Conservation (phyloP, 2,888 invertebrate genomes). For the Drosophila percnosoma region DNA sequence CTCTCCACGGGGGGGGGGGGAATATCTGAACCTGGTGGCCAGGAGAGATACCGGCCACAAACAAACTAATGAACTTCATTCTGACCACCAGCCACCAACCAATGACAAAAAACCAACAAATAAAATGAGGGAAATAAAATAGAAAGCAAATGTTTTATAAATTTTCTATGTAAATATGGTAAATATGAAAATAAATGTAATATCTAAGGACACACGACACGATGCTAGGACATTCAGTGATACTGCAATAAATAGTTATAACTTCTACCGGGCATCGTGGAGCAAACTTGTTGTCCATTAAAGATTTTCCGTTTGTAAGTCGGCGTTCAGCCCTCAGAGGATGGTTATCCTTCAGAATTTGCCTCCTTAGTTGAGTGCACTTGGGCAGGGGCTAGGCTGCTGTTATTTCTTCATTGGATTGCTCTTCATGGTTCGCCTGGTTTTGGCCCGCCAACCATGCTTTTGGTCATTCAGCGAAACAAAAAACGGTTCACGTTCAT, state of each 20-base stretch:
- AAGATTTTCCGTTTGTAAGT: slow-evolving; percentile 34
- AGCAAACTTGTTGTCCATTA: slow-evolving; percentile 41
- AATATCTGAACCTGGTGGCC: slow-evolving; percentile 25
- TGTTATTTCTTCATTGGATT: slow-evolving; percentile 48
- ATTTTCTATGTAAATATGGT: slow-evolving; percentile 55
- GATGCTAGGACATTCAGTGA: slow-evolving; percentile 6
- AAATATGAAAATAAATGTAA: slow-evolving; percentile 65
- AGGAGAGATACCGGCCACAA: slow-evolving; percentile 24
- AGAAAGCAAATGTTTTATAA: slow-evolving; percentile 36
- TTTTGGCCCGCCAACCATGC: slow-evolving; percentile 6
- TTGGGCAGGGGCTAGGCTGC: slow-evolving; percentile 38
- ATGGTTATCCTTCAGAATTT: slow-evolving; percentile 55
- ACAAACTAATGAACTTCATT: slow-evolving; percentile 72
- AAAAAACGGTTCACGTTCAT: slow-evolving; percentile 71
- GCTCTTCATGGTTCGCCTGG: slow-evolving; percentile 51
- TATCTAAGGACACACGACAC: slow-evolving; percentile 36
- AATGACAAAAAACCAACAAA: slow-evolving; percentile 44
- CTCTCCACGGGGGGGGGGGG: slow-evolving; percentile 3
- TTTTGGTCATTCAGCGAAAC: slow-evolving; percentile 21
- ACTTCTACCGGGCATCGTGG: background rate
- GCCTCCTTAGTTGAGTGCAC: slow-evolving; percentile 58
- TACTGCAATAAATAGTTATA: slow-evolving; percentile 19
- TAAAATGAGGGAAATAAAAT: slow-evolving; percentile 6
- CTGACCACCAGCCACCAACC: slow-evolving; percentile 32
- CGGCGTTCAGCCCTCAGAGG: slow-evolving; percentile 56